These are phyloP conservation scores for Phania funesta DNA, from an alignment of 2,888 invertebrate species.

Conservation along the genomic window DNA sequence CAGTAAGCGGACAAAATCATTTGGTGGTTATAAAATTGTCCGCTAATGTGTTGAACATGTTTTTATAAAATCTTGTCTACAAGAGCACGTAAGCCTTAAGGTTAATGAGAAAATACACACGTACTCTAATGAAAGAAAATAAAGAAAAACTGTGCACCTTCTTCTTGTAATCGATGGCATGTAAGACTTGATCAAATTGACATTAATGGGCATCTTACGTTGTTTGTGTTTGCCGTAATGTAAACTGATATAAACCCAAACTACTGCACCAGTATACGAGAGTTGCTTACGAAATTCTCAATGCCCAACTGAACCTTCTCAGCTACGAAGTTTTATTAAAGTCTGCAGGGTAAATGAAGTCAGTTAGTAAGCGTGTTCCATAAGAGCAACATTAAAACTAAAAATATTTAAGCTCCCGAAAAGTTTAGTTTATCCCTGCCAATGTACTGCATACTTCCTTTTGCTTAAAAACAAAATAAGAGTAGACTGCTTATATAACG, in stretches of 20 bases:
- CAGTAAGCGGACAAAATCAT: slow-evolving; percentile 12
- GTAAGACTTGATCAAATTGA: slow-evolving; percentile 68
- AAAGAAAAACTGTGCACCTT: slow-evolving; percentile 68
- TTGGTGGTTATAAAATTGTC: not conserved
- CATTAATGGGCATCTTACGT: slow-evolving; percentile 66
- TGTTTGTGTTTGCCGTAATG: not conserved
- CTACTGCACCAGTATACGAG: not conserved
- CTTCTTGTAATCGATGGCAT: slow-evolving; percentile 68
- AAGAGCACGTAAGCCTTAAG: slow-evolving; percentile 16
- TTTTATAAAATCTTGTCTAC: not conserved
- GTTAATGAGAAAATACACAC: slow-evolving; percentile 21
- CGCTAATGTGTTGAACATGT: not conserved
- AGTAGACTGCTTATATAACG: not conserved
- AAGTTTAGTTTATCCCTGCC: too few species aligned
- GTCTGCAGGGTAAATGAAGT: too few species aligned
- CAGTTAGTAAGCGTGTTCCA: too few species aligned
- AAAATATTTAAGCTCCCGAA: too few species aligned
- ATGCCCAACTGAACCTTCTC: not conserved
- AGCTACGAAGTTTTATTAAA: too few species aligned
- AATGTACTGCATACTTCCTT: too few species aligned
- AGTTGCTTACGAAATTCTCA: not conserved
- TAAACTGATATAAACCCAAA: not conserved
- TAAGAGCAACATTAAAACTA: too few species aligned
- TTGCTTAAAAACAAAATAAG: too few species aligned
- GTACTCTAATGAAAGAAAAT: slow-evolving; percentile 52